These are phyloP conservation scores for Microtus montanus DNA, from an alignment of 2,113 vertebrate species.

Conservation along the genomic window DNA sequence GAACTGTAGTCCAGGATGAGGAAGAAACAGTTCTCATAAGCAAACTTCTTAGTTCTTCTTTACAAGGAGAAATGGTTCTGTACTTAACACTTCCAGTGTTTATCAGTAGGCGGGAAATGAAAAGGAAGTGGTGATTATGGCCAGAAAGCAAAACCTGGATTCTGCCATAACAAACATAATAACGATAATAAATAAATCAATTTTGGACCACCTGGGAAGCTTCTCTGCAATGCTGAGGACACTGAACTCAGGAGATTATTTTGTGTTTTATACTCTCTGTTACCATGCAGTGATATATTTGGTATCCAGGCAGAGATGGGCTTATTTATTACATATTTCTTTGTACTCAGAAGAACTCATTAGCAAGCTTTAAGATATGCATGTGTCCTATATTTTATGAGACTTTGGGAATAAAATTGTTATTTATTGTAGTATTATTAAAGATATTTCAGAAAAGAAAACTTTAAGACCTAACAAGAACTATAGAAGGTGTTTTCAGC, in stretches of 20 bases:
- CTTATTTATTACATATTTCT: neutral
- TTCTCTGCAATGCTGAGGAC: neutral
- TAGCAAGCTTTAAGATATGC: neutral
- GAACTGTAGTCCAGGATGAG: neutral
- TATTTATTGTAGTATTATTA: conserved; percentile 19
- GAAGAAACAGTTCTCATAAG: neutral
- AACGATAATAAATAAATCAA: neutral
- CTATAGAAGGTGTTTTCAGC: no score
- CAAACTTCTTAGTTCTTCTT: neutral
- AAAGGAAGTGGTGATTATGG: neutral
- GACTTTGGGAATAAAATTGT: neutral
- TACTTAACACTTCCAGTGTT: neutral
- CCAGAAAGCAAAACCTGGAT: neutral
- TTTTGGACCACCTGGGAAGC: neutral
- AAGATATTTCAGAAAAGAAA: neutral
- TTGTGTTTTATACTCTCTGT: neutral
- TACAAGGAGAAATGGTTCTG: neutral
- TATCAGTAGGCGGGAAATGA: neutral
- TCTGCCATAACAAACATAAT: neutral
- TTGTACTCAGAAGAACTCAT: neutral
- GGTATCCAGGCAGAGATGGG: neutral
- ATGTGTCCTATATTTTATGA: neutral
- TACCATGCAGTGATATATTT: neutral
- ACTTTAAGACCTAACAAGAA: neutral
- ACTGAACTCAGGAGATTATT: fast-evolving